These are phyloP conservation scores for Unio pictorum DNA, from an alignment of 2,888 invertebrate species.

Conservation along the genomic window DNA sequence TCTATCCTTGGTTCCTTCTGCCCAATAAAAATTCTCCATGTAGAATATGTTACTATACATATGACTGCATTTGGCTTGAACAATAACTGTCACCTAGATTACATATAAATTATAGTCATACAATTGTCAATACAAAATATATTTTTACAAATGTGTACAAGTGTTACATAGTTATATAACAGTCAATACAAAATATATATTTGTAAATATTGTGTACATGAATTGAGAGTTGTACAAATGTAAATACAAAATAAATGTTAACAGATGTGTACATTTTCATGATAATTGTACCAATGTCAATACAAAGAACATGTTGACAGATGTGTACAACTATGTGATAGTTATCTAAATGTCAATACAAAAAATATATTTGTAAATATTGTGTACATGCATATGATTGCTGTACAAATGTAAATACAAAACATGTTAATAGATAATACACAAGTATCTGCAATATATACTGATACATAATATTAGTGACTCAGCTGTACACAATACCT, in stretches of 20 bases:
- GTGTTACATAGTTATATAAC: not conserved
- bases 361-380: no score
- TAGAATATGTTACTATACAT: slow-evolving; percentile 64
- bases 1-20: slow-evolving; percentile 56
- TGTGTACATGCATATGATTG: not conserved
- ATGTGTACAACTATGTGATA: slow-evolving; percentile 10
- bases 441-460: no score
- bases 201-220: not conserved
- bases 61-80: slow-evolving; percentile 58
- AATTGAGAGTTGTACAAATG: slow-evolving; percentile 8
- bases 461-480: no score
- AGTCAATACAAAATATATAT: slow-evolving; percentile 37
- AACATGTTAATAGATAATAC: no score
- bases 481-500: slow-evolving; percentile 24
- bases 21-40: slow-evolving; percentile 67
- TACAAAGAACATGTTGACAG: slow-evolving; percentile 56
- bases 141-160: slow-evolving; percentile 14
- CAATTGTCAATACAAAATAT: not conserved
- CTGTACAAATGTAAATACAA: no score
- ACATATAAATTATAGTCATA: not conserved
- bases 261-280: slow-evolving; percentile 33
- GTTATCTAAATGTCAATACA: no score
- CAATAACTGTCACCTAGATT: slow-evolving; percentile 62
- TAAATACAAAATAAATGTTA: slow-evolving; percentile 52
- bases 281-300: slow-evolving; percentile 12